Evolutionary conservation across 2,797 vertebrate species (phyloP), one percentile per base, ranked within the genome.

Genomic region (Falco berigora): DNA sequence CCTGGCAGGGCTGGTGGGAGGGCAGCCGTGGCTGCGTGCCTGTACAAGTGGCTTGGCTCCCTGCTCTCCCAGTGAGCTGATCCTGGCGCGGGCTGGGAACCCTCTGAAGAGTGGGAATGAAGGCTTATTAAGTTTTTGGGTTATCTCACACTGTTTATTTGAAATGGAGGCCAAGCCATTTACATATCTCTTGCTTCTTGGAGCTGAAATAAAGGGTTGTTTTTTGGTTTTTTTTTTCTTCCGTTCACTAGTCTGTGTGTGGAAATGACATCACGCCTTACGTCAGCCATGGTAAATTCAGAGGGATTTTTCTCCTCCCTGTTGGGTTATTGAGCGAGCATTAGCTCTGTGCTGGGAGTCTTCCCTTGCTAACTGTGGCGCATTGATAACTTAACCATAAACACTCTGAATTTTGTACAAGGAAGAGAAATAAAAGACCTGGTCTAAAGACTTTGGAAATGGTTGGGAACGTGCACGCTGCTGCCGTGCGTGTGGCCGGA

Each of bases 221-320:
- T n/a, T 52, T 58, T 73, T 50, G 6, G 32, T 9, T 10, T 38
- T 34, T 59, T n/a, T 36, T 50, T 30, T 8, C 53, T n/a, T 52
- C 53, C 66, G 42, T 61, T 67, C 11, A 14, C 50, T 69, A 73
- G 71, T 28, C 44, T 72, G 38, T 87, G 14, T 92, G 83, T 95
- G 92, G 81, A 96, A 96, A 87, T 94, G 93, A 95, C 74, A 88
- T 97, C 96, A 94, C 72, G 20, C 53, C 49, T 93, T 92, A 66
- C 71, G 84, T 94, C 94, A 96, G 84, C 84, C 58, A 10, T 86
- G 86, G 72, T 92, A 85, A 85, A 87, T 78, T 94, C 88, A 66
- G 83, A 94, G 36, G 4, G 52, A 87, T 83, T 87, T 91, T 73
- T 91, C 66, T 90, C 53, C 74, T 94, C 78, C 68, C 50, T 2